Evolutionary conservation across 2,797 vertebrate species (phyloP), one percentile per base, ranked within the genome.

Genomic region (Pseudocheirus occidentalis): DNA sequence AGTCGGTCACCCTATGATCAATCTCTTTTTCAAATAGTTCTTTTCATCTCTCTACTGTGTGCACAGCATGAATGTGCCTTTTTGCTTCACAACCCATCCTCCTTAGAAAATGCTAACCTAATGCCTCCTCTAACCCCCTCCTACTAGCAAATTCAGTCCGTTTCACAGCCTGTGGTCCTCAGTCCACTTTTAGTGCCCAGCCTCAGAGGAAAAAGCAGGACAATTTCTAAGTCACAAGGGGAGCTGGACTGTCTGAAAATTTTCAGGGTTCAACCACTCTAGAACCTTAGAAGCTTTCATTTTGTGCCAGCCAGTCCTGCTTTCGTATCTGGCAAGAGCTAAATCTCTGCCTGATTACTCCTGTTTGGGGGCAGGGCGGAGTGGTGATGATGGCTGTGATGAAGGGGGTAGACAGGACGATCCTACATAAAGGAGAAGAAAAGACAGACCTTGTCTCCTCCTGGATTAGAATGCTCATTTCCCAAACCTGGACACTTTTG

Each of bases 381-480:
- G 46, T 57, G 56, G 56, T 56, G 55, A 54, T 54, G 55, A 14
- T 55, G 13, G 55, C 3, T 2, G 56, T 5, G 21, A 12, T 90
- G 53, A 55, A 95, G 81, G 95, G 81, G 95, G 94, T 95, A 91
- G 91, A 93, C 95, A 94, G 95, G 81, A 90, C 52, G 34, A 92
- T 92, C 81, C 90, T 29, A 53, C 94, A 93, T 89, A 90, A 31
- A 29, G 34, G 40, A 24, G 21, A 57, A 73, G 46, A 92, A 92
- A 66, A 66, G 92, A 57, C 40, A 53, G 52, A 92, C 62, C 58
- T 93, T 21, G 16, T 92, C 57, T 96, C 97, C 96, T 94, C 5
- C 27, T 90, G 96, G 99, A 99, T 99, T 98, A 98, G 96, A 97
- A 95, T 97, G 98, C 95, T 98, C 95, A 96, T 98, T 98, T 97